Evolutionary conservation across 2,113 vertebrate species (phyloP).

Genomic region (Tichodroma muraria): DNA sequence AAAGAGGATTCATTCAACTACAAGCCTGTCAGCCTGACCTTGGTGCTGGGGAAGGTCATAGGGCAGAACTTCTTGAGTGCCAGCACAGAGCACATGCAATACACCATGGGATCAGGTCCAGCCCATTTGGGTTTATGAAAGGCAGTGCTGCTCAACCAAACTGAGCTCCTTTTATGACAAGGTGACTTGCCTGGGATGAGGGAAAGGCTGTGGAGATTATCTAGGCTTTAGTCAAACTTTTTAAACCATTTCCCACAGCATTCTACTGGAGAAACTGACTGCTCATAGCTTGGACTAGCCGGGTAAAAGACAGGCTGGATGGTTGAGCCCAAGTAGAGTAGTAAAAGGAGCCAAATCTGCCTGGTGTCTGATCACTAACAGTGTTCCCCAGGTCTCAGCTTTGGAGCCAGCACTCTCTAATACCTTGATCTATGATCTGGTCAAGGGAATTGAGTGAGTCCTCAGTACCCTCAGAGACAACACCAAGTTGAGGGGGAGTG

Average conservation of each 20-base stretch:
- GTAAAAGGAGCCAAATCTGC: not conserved
- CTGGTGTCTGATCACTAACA: too few species aligned
- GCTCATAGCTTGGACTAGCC: not conserved
- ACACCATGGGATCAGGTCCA: not conserved
- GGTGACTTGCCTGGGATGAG: not conserved
- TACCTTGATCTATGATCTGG: not conserved
- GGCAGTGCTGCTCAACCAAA: not conserved
- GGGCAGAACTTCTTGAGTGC: not conserved
- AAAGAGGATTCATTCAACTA: not conserved
- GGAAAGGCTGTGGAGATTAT: not conserved
- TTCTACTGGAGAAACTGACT: not conserved
- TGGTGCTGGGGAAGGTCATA: not conserved
- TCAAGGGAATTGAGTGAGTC: not conserved
- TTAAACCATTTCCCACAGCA: not conserved
- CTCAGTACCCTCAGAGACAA: not conserved
- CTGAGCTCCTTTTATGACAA: not conserved
- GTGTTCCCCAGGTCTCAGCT: not conserved
- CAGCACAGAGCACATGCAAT: not conserved
- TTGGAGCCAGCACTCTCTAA: not conserved
- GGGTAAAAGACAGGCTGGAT: not conserved
- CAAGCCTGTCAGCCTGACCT: not conserved
- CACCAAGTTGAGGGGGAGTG: not conserved
- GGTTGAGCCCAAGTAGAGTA: not conserved
- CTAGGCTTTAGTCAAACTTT: not conserved
- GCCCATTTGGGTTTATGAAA: not conserved